Conservation (phyloP, 2,113 vertebrate species). For the Dipodomys spectabilis region DNA sequence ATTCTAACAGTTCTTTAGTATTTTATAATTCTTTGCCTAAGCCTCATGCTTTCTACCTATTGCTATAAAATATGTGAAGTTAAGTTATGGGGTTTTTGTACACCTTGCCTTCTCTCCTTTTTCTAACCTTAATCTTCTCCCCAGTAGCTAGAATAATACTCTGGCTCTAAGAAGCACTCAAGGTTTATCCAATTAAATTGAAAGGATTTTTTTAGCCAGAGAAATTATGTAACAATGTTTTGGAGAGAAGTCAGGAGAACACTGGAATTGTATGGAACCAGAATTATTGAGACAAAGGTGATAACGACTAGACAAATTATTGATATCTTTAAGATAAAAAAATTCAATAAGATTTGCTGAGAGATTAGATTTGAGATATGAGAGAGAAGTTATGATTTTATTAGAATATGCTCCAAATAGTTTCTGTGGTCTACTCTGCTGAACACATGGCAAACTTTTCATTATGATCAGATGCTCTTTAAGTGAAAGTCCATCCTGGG, state of each 20-base stretch:
- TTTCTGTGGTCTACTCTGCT: constrained; percentile 8
- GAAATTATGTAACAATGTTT: constrained; percentile 24
- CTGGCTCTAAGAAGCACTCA: constrained; percentile 45
- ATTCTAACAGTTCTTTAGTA: not conserved
- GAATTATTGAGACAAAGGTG: not conserved
- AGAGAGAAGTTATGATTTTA: not conserved
- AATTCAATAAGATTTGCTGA: not conserved
- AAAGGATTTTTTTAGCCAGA: constrained; percentile 46
- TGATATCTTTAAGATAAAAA: constrained; percentile 37
- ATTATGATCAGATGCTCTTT: not conserved
- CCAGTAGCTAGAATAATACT: not conserved
- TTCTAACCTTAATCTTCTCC: not conserved
- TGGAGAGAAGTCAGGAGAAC: not conserved
- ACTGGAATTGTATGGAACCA: not conserved
- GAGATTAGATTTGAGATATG: not conserved
- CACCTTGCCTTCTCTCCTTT: not conserved
- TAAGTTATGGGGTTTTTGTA: not conserved
- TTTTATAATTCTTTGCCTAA: constrained; percentile 45
- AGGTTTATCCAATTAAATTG: constrained; percentile 39
- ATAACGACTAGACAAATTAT: not conserved
- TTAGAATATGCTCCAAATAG: not conserved
- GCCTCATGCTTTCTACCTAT: not conserved
- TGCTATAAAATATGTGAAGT: not conserved
- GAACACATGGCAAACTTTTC: not conserved
- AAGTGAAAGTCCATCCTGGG: not conserved